Evolutionary conservation across 2,888 invertebrate species (phyloP).

Genomic region (Mythimna vitellina): DNA sequence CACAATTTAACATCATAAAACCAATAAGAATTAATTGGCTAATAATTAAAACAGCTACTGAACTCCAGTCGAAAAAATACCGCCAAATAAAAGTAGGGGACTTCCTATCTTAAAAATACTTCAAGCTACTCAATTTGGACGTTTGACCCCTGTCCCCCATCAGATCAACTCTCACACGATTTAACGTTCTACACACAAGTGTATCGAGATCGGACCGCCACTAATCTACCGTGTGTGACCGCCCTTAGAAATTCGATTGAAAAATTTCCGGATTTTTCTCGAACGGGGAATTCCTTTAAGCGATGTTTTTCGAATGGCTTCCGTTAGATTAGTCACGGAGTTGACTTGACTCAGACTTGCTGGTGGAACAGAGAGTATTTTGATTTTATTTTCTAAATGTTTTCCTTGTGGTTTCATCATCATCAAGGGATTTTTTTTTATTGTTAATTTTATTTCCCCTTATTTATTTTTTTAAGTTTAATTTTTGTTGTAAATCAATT

Average conservation of each 20-base stretch:
- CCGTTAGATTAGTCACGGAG: constrained; percentile 78
- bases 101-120: constrained; percentile 42
- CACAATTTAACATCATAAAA: too few relatives aligned
- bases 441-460: too few relatives aligned
- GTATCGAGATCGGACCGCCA: constrained; percentile 71
- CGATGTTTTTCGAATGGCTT: constrained; percentile 83
- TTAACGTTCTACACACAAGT: constrained; percentile 73
- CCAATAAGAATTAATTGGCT: too few relatives aligned
- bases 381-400: too few relatives aligned
- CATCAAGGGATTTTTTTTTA: too few relatives aligned
- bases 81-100: neutral
- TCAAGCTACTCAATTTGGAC: constrained; percentile 53
- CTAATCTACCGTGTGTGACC: constrained; percentile 85
- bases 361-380: neutral
- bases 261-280: constrained; percentile 78
- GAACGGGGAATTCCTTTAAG: constrained; percentile 77
- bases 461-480: too few relatives aligned
- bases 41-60: too few relatives aligned
- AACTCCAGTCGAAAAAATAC: neutral
- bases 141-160: constrained; percentile 65
- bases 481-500: too few relatives aligned
- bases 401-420: too few relatives aligned
- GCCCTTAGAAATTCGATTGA: constrained; percentile 85
- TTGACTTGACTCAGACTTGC: constrained; percentile 47
- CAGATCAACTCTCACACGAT: constrained; percentile 78